Percentiles rank a stretch among this genome's conserved stretches.
Evolutionary conservation across 2,113 vertebrate genomes (phyloP).

Genomic region (Litocranius walleri): DNA sequence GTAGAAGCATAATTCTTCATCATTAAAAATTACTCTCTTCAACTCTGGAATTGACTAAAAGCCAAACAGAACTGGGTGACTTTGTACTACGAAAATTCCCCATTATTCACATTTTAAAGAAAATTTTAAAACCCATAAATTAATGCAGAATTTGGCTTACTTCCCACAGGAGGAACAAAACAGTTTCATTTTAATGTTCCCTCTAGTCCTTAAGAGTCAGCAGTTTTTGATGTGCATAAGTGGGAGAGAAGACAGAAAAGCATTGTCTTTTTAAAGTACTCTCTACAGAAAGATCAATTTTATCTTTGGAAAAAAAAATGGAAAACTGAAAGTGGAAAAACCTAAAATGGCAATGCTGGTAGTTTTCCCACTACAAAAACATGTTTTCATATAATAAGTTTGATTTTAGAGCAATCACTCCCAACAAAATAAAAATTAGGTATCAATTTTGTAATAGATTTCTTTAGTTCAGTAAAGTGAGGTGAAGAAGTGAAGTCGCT

Average conservation of each 20-base stretch:
- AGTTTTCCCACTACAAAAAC: neutral
- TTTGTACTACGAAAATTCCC: neutral
- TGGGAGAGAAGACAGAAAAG: neutral
- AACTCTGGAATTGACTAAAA: slow-evolving; percentile 15
- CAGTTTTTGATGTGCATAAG: slow-evolving; percentile 3
- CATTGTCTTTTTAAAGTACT: neutral
- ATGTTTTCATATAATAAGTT: neutral
- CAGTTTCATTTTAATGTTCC: slow-evolving; percentile 34
- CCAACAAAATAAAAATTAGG: neutral
- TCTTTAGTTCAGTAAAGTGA: neutral
- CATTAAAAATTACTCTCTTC: neutral
- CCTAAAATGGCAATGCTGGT: neutral
- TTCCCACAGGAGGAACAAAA: slow-evolving; percentile 47
- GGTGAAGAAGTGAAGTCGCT: too few relatives aligned
- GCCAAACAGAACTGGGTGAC: slow-evolving; percentile 32
- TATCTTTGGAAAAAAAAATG: neutral
- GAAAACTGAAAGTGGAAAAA: neutral
- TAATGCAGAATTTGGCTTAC: slow-evolving; percentile 50
- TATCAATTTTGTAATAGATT: neutral
- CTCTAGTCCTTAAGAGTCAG: neutral
- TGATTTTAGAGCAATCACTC: neutral
- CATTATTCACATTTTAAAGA: neutral
- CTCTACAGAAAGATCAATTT: neutral
- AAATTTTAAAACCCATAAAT: neutral
- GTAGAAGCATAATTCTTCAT: neutral